phyloP scores from a whole-genome alignment of 2,888 invertebrate species.

The Chesias legatella region DNA sequence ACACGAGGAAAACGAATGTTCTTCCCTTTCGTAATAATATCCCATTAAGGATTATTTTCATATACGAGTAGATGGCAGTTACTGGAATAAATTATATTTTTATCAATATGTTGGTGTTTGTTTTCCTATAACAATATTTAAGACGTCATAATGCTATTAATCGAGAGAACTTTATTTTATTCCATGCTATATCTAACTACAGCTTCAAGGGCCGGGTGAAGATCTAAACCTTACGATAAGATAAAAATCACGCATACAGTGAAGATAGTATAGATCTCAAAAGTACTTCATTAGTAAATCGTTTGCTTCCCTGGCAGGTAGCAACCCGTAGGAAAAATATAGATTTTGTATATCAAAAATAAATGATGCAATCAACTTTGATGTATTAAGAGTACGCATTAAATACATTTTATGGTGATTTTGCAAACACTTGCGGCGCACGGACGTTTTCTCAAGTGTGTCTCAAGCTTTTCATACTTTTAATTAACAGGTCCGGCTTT shows the following conservation, averaged over 20 bases:
- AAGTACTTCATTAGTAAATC: slow-evolving; percentile 57
- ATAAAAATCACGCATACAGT: slow-evolving; percentile 58
- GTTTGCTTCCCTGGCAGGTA: slow-evolving; percentile 64
- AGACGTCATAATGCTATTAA: slow-evolving; percentile 27
- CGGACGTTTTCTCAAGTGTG: no score
- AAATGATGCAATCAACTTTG: slow-evolving; percentile 58
- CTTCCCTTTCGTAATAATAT: no score
- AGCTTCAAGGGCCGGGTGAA: slow-evolving; percentile 42
- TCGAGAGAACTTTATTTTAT: slow-evolving; percentile 41
- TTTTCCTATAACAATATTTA: slow-evolving; percentile 15
- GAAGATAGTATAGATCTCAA: slow-evolving; percentile 65
- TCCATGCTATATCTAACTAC: slow-evolving; percentile 41
- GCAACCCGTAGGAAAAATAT: slow-evolving; percentile 71
- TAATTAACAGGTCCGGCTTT: no score
- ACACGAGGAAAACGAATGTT: neutral
- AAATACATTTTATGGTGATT: slow-evolving; percentile 52
- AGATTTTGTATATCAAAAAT: slow-evolving; percentile 76
- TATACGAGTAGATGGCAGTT: neutral
- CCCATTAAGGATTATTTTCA: slow-evolving; percentile 1
- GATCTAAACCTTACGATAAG: slow-evolving; percentile 50
- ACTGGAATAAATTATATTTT: slow-evolving; percentile 19
- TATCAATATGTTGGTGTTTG: slow-evolving; percentile 19
- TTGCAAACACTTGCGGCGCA: slow-evolving; percentile 37
- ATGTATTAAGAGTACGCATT: slow-evolving; percentile 51
- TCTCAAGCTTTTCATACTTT: slow-evolving; percentile 3